Percentiles rank a stretch among this genome's conserved stretches.
phyloP scores from a whole-genome alignment of 2,113 vertebrate genomes.

The Megaceryle torquata region DNA sequence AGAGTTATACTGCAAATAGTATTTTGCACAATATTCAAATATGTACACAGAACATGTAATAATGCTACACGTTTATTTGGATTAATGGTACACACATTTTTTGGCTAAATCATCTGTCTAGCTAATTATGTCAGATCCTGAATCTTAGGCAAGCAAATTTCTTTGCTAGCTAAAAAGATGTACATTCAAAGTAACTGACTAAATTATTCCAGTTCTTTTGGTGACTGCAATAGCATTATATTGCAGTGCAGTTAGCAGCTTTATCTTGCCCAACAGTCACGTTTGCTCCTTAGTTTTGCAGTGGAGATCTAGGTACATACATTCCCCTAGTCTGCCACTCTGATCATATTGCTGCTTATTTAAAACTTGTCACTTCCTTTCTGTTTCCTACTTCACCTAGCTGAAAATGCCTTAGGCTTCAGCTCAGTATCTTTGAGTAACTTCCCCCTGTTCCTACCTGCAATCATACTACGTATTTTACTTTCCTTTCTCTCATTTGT shows the following conservation, averaged over 20 bases:
- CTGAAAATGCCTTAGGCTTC: not conserved
- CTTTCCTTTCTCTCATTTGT: not conserved
- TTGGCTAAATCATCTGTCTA: not conserved
- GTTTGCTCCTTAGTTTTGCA: not conserved
- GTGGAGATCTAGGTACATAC: not conserved
- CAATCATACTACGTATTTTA: not conserved
- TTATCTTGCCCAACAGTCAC: not conserved
- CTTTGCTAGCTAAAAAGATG: not conserved
- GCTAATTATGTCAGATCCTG: not conserved
- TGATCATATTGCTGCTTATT: not conserved
- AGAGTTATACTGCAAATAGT: not conserved
- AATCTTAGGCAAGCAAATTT: not conserved
- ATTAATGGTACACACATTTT: not conserved
- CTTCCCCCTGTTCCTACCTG: not conserved
- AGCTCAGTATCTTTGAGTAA: not conserved
- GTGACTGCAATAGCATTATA: not conserved
- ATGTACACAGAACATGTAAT: not conserved
- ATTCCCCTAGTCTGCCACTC: not conserved
- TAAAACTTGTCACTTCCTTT: not conserved
- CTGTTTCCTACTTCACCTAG: not conserved
- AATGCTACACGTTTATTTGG: not conserved
- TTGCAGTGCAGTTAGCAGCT: not conserved
- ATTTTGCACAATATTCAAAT: not conserved
- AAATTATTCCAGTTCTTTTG: not conserved
- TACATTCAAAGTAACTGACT: not conserved